Evolutionary conservation across 2,113 vertebrate genomes (phyloP).

Genomic region (Rissa tridactyla): DNA sequence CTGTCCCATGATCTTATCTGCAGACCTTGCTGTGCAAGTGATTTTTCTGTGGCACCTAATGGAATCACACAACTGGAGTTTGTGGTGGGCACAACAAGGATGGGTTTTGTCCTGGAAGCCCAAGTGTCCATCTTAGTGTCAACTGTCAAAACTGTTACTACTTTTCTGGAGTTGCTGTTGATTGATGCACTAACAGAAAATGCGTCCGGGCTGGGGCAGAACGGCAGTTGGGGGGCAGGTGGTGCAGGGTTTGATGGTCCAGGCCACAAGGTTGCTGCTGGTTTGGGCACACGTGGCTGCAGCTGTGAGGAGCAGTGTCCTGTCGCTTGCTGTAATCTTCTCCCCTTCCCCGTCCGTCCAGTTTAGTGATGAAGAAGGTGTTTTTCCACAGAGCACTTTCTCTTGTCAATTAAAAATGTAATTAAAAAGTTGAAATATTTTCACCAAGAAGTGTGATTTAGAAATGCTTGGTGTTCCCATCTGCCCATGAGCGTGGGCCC

Average conservation of each 20-base stretch:
- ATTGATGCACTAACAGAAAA: too few species aligned
- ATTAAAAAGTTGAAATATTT: not conserved
- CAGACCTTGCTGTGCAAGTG: not conserved
- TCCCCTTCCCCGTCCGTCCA: not conserved
- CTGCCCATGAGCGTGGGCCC: accelerated
- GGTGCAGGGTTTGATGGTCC: not conserved
- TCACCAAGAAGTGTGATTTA: not conserved
- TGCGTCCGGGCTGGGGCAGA: not conserved
- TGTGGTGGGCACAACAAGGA: not conserved
- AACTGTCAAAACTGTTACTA: not conserved
- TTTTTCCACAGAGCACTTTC: not conserved
- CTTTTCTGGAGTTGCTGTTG: not conserved
- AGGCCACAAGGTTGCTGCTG: not conserved
- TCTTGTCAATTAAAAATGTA: not conserved
- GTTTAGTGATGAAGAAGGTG: not conserved
- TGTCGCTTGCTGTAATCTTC: too few species aligned
- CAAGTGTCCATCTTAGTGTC: not conserved
- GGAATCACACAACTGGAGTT: too few species aligned
- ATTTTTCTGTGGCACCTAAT: not conserved
- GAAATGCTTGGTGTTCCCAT: not conserved
- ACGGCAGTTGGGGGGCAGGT: too few species aligned
- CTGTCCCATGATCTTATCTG: not conserved
- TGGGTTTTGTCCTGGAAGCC: not conserved
- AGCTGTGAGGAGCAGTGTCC: not conserved
- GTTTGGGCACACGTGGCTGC: not conserved